Evolutionary conservation across 2,888 invertebrate genomes (phyloP).

Genomic region (Nemoura dubitans): DNA sequence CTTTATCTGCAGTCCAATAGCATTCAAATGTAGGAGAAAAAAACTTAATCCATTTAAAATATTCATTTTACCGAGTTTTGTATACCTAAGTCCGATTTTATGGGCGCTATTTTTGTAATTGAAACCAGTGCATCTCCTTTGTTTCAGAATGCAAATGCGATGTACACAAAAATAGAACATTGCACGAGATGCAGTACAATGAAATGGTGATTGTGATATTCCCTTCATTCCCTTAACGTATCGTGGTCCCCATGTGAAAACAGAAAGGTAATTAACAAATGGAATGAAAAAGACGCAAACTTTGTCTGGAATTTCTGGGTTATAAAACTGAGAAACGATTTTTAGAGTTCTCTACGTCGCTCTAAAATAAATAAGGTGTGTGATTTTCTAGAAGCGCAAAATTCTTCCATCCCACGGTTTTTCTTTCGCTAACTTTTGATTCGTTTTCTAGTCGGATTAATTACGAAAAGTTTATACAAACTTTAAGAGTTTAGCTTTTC

Average conservation of each 20-base stretch:
- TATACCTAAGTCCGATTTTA: too few species aligned
- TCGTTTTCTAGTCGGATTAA: background rate
- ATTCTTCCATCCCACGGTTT: background rate
- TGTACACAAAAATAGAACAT: background rate
- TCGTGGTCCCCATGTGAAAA: background rate
- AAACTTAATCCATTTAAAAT: background rate
- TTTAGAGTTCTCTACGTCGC: background rate
- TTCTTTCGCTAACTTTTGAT: background rate
- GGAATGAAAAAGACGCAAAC: background rate
- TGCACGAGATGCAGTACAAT: too few species aligned
- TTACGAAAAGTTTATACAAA: background rate
- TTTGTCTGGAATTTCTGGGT: background rate
- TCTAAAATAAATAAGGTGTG: background rate
- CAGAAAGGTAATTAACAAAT: background rate
- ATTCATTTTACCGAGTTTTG: background rate
- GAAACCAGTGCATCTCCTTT: background rate
- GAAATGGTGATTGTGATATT: too few species aligned
- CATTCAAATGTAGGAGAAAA: too few species aligned
- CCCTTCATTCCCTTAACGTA: too few species aligned
- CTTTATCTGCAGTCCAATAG: too few species aligned
- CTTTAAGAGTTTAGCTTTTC: background rate
- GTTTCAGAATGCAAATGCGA: background rate
- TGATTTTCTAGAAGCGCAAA: background rate
- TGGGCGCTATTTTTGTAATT: background rate
- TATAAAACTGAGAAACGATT: background rate